Conservation (phyloP, 2,888 invertebrate species). For the Drosophila ustulata region DNA sequence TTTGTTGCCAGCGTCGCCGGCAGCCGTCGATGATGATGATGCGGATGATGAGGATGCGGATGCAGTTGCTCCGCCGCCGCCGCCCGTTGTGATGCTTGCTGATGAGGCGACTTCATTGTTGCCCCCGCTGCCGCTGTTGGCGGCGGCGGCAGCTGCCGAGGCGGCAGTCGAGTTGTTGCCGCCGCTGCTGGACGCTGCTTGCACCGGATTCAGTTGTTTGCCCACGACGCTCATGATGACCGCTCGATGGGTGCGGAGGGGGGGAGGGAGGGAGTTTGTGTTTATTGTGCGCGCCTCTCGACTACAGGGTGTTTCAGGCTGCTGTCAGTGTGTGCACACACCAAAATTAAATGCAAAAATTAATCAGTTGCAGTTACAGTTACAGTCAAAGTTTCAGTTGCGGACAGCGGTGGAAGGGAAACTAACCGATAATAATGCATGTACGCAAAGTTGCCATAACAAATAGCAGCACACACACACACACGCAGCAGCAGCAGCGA, state of each 20-base stretch:
- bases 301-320: constrained; percentile 37
- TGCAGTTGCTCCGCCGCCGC: neutral
- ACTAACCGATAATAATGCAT: constrained; percentile 60
- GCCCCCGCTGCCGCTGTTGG: constrained; percentile 17
- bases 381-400: too few species aligned
- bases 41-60: too few species aligned
- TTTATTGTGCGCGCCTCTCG: constrained; percentile 12
- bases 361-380: too few species aligned
- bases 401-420: neutral
- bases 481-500: constrained; percentile 45
- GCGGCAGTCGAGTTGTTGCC: constrained; percentile 14
- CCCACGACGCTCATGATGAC: constrained; percentile 79
- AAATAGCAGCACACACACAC: constrained; percentile 35
- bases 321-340: constrained; percentile 15
- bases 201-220: constrained; percentile 77
- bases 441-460: constrained; percentile 65
- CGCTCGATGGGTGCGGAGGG: neutral
- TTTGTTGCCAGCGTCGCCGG: constrained; percentile 26
- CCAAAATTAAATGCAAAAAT: too few species aligned
- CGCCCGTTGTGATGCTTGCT: neutral
- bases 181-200: constrained; percentile 41
- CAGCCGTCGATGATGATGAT: constrained; percentile 2
- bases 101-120: neutral
- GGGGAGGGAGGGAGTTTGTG: neutral
- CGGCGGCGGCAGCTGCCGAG: constrained; percentile 4